Evolutionary conservation across 2,113 vertebrate genomes (phyloP).

Genomic region (Hepsetus odoe): DNA sequence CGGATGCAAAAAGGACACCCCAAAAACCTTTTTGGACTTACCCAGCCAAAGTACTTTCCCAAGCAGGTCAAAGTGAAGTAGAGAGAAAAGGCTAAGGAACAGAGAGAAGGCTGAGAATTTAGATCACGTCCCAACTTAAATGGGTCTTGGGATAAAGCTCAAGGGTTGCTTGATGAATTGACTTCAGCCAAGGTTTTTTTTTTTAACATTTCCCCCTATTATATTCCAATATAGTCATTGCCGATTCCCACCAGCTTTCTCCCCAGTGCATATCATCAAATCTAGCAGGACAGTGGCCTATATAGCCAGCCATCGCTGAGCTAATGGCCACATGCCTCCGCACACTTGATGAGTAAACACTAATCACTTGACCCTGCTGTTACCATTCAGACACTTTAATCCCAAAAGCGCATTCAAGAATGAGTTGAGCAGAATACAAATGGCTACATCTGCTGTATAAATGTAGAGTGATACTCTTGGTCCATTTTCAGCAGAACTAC

Average conservation of each 20-base stretch:
- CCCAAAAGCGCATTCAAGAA: neutral
- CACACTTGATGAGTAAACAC: neutral
- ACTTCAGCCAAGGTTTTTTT: conserved; percentile 15
- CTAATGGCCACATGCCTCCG: neutral
- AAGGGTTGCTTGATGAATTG: conserved; percentile 35
- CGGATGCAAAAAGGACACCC: conserved; percentile 3
- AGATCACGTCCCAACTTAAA: conserved; percentile 37
- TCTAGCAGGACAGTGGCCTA: neutral
- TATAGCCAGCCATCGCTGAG: neutral
- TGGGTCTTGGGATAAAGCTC: conserved; percentile 6
- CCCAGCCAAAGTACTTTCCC: conserved; percentile 33
- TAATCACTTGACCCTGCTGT: neutral
- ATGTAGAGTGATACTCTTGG: neutral
- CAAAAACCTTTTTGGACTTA: conserved; percentile 21
- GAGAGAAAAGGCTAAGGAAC: conserved; percentile 5
- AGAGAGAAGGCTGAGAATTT: conserved; percentile 33
- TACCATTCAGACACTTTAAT: neutral
- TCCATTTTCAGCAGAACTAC: neutral
- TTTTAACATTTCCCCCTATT: neutral
- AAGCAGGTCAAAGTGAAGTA: conserved; percentile 37
- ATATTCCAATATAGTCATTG: conserved; percentile 6
- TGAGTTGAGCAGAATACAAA: neutral
- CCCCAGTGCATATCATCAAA: neutral
- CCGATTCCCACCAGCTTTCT: conserved; percentile 6
- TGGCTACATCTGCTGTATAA: neutral